Evolutionary conservation across 2,888 invertebrate species (phyloP).

Genomic region (Stegophylla sp.): DNA sequence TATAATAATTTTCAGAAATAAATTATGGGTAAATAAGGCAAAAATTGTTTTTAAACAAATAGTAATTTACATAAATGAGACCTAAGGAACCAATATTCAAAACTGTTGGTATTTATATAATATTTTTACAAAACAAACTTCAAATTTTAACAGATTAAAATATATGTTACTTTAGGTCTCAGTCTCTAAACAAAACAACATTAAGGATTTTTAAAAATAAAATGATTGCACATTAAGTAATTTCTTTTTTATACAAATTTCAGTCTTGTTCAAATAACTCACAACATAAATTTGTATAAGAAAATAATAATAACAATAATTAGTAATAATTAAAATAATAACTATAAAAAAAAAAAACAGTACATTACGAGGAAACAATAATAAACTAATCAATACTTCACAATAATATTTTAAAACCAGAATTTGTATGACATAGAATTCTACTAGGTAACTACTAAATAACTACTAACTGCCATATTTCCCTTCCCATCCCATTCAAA

Average conservation of each 20-base stretch:
- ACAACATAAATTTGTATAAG: slow-evolving; percentile 58
- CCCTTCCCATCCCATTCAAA: slow-evolving; percentile 36
- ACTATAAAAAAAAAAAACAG: slow-evolving; percentile 46
- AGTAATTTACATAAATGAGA: not conserved
- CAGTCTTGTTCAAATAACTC: slow-evolving; percentile 58
- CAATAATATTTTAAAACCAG: slow-evolving; percentile 39
- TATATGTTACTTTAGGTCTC: not conserved
- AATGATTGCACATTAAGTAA: slow-evolving; percentile 26
- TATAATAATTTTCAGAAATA: slow-evolving; percentile 19
- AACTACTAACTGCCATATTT: slow-evolving; percentile 50
- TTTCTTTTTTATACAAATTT: slow-evolving; percentile 54
- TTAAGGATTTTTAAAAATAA: slow-evolving; percentile 25
- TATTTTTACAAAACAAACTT: slow-evolving; percentile 4
- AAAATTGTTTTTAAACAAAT: slow-evolving; percentile 18
- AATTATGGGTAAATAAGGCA: not conserved
- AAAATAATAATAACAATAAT: slow-evolving; percentile 25
- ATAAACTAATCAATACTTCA: slow-evolving; percentile 49
- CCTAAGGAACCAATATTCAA: slow-evolving; percentile 3
- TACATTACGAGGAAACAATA: slow-evolving; percentile 48
- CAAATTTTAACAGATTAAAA: slow-evolving; percentile 19
- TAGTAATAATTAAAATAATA: slow-evolving; percentile 43
- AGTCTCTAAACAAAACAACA: slow-evolving; percentile 11
- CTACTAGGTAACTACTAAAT: slow-evolving; percentile 43
- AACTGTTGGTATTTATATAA: not conserved
- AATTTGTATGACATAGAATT: slow-evolving; percentile 41